These are phyloP conservation scores for Machimus rusticus DNA, from an alignment of 2,888 invertebrate species.

Conservation along the genomic window DNA sequence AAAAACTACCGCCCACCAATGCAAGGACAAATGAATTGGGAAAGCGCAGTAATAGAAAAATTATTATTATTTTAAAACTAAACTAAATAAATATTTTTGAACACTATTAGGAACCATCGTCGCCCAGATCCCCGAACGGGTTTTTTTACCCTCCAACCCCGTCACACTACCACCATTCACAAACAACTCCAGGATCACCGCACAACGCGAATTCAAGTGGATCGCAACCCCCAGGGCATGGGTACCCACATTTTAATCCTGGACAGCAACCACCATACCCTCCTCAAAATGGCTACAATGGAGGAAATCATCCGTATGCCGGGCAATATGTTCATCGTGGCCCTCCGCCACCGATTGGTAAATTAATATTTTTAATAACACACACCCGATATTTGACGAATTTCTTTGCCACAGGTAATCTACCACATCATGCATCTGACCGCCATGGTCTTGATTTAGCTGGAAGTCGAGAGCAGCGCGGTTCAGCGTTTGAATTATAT, in stretches of 20 bases:
- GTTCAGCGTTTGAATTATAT: constrained; percentile 94
- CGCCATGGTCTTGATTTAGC: constrained; percentile 71
- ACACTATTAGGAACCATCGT: constrained; percentile 57
- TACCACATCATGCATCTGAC: constrained; percentile 61
- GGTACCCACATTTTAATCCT: constrained; percentile 50
- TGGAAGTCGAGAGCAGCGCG: constrained; percentile 87
- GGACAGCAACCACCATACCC: constrained; percentile 57
- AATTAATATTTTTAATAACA: neutral
- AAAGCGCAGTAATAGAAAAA: constrained; percentile 64
- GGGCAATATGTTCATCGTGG: constrained; percentile 59
- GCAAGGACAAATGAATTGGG: constrained; percentile 62
- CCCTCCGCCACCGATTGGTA: constrained; percentile 61
- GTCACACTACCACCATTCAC: constrained; percentile 60
- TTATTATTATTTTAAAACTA: neutral
- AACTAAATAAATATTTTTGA: neutral
- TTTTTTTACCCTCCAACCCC: constrained; percentile 62
- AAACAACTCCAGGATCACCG: constrained; percentile 56
- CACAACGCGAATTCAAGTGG: constrained; percentile 48
- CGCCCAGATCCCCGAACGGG: constrained; percentile 63
- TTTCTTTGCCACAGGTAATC: constrained; percentile 54
- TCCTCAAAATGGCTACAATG: constrained; percentile 56
- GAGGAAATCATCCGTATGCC: constrained; percentile 19
- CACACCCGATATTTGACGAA: neutral
- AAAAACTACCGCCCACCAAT: constrained; percentile 86
- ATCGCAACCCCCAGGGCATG: constrained; percentile 52